Percentiles rank a stretch among this genome's conserved stretches.
phyloP scores from a whole-genome alignment of 2,113 vertebrate species.

The Onychostruthus taczanowskii region DNA sequence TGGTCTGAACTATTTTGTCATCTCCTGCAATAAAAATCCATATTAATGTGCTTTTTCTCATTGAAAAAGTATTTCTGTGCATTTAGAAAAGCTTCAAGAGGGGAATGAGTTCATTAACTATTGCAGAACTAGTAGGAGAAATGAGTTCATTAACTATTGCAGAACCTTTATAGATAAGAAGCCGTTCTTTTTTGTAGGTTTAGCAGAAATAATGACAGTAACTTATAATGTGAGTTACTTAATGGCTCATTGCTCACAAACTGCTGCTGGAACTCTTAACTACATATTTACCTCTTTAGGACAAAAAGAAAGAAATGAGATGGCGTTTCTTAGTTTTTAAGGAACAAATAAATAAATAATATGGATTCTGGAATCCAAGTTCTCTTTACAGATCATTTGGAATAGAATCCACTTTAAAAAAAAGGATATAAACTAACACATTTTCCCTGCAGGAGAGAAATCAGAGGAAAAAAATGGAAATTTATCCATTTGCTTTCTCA shows the following conservation, averaged over 20 bases:
- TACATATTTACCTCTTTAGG: neutral
- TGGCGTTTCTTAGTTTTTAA: neutral
- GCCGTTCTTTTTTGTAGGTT: neutral
- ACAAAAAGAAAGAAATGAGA: neutral
- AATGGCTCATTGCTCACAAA: neutral
- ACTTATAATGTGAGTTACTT: constrained; percentile 19
- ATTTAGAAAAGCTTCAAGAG: neutral
- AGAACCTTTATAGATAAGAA: neutral
- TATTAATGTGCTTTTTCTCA: neutral
- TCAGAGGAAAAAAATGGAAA: neutral
- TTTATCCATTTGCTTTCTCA: constrained; percentile 8
- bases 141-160: constrained; percentile 11
- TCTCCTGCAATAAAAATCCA: neutral
- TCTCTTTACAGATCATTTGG: neutral
- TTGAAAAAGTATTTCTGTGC: neutral
- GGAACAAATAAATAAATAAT: neutral
- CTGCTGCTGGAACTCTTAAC: neutral
- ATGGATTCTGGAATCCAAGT: neutral
- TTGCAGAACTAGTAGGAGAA: neutral
- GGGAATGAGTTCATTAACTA: neutral
- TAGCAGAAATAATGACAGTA: neutral
- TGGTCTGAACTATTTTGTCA: neutral
- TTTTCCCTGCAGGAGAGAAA: constrained; percentile 27
- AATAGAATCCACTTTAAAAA: neutral
- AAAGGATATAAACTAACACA: neutral